Conservation (phyloP, 1,140 invertebrate species). For the Nephila pilipes region DNA sequence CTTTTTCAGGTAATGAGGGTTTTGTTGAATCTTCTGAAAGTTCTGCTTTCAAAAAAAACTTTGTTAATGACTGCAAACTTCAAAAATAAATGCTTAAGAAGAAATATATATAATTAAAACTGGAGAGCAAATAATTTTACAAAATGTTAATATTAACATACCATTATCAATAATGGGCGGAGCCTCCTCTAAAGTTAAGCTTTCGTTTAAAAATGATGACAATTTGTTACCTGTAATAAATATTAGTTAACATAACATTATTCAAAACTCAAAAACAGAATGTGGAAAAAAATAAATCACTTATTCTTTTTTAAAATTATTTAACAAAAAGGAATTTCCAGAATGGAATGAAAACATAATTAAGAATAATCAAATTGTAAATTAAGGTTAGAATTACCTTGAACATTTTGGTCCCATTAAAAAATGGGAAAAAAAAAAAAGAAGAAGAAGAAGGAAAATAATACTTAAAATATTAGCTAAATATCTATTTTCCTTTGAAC, state of each 20-base stretch:
- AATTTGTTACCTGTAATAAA: constrained; percentile 82
- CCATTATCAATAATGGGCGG: constrained; percentile 24
- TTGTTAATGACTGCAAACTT: not conserved
- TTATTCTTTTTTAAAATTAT: too few species aligned
- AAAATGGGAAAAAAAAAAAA: too few species aligned
- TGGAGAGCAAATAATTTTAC: not conserved
- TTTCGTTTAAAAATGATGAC: constrained; percentile 83
- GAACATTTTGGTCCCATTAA: too few species aligned
- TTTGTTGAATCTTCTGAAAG: not conserved
- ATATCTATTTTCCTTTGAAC: too few species aligned
- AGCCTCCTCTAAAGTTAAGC: constrained; percentile 83
- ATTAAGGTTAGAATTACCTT: too few species aligned
- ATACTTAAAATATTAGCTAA: too few species aligned
- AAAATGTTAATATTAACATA: constrained; percentile 25
- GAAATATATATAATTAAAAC: not conserved
- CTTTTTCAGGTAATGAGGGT: not conserved
- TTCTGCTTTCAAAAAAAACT: not conserved
- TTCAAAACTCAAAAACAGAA: not conserved
- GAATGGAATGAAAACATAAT: too few species aligned
- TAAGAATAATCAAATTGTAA: too few species aligned
- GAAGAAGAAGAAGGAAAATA: too few species aligned
- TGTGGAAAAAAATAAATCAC: too few species aligned
- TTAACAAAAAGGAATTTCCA: too few species aligned
- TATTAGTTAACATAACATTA: not conserved
- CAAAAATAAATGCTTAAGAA: not conserved